These are phyloP conservation scores for Pseudorhombus dupliciocellatus DNA, from an alignment of 2,113 vertebrate species.

Conservation along the genomic window DNA sequence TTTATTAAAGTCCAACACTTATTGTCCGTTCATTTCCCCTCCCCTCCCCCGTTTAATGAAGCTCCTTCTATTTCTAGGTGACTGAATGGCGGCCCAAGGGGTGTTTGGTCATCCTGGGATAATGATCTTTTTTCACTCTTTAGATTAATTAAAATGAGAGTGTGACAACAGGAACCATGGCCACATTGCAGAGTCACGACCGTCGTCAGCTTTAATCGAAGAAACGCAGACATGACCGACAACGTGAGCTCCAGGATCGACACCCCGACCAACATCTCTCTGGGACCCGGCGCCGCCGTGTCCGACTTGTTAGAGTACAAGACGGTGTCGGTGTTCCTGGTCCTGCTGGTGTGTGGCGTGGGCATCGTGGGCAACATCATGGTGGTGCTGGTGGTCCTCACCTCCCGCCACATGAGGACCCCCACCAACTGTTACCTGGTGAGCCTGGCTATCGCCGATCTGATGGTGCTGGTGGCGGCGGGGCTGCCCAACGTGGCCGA, in stretches of 20 bases:
- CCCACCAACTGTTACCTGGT: constrained; percentile 87
- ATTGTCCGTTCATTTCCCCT: background rate
- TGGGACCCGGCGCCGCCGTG: constrained; percentile 52
- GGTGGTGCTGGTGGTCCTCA: constrained; percentile 86
- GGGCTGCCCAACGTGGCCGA: constrained; percentile 84
- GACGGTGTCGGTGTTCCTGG: constrained; percentile 80
- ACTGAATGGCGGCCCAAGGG: constrained; percentile 35
- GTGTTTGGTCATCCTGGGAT: constrained; percentile 5
- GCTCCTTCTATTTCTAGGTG: constrained; percentile 66
- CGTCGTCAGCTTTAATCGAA: constrained; percentile 13
- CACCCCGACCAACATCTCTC: constrained; percentile 78
- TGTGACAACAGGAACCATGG: constrained; percentile 7
- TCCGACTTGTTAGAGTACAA: constrained; percentile 80
- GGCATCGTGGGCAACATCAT: constrained; percentile 87
- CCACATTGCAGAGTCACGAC: background rate
- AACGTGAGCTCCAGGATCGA: constrained; percentile 74
- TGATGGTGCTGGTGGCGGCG: constrained; percentile 82
- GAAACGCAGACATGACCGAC: constrained; percentile 69
- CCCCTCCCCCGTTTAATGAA: constrained; percentile 19
- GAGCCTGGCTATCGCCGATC: constrained; percentile 83
- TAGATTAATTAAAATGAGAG: constrained; percentile 30
- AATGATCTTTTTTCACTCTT: background rate
- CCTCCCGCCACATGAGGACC: constrained; percentile 81
- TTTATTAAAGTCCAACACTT: background rate
- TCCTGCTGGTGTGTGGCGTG: constrained; percentile 79